Evolutionary conservation across 1,140 invertebrate genomes (phyloP), one percentile per base, ranked within the genome.

Genomic region (Drosophila bifasciata): DNA sequence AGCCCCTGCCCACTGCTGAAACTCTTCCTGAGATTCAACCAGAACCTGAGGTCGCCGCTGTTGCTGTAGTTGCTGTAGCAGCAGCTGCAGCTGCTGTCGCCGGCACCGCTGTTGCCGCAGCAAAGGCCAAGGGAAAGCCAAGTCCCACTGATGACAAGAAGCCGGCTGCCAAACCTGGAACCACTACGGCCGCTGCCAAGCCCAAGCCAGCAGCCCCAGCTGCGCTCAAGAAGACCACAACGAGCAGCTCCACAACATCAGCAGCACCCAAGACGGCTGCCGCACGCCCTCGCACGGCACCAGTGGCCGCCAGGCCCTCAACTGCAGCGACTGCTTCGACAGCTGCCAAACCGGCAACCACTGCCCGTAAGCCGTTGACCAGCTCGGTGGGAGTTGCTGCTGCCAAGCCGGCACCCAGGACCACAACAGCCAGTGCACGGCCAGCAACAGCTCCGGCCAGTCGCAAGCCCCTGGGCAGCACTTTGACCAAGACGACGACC

Each of bases 271-370:
- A 74, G 32, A 4, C 46, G 6, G 17, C 25, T 16, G 23, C 66
- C n/a, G 58, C 79, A 51, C 77, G 89, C 16, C 88, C 89, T 43
- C 79, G 89, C n/a, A 81, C 89, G 7, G 77, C 89, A 16, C 80
- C 89, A 2, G 67, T 40, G 8, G 49, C 40, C 17, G n/a, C 21
- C 13, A 36, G 11, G 32, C 1, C 11, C 11, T 52, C 73, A 32
- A 32, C 76, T n/a, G 62, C 74, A 39, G 23, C 61, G 21, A 21
- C 48, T 15, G n/a, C n/a, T n/a, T 40, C 61, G 21, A 25, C 48
- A 21, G 36, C 61, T 1, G 15, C 32, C 41, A 79, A 83, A 28
- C 13, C 74, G 23, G 49, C 68, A 21, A 39, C 25, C 16, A 16
- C 70, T 17, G 41, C 71, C 17, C 63, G 84, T 8, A 86, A 86